Evolutionary conservation across 92 coral and sea anemone species (phyloP).

Genomic region (Epizoanthus stellaris): DNA sequence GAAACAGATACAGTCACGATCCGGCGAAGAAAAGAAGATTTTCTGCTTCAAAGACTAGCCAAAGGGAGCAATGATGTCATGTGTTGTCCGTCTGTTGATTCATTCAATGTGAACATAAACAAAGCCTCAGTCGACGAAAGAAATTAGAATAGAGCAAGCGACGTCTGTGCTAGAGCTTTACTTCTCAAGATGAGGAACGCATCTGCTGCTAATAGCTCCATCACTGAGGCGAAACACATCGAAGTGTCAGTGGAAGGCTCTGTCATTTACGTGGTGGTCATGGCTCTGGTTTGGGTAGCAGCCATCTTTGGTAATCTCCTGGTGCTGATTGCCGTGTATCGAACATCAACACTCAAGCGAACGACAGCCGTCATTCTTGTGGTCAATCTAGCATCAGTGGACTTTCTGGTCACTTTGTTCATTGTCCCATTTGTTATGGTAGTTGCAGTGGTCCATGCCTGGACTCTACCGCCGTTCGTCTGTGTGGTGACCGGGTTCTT

Average conservation of each 20-base stretch:
- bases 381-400: conserved; percentile 87
- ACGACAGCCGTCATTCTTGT: conserved; percentile 86
- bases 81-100: background rate
- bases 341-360: conserved; percentile 71
- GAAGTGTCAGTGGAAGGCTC: conserved; percentile 10
- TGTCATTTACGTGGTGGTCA: conserved; percentile 53
- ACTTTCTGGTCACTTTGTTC: conserved; percentile 75
- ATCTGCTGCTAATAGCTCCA: background rate
- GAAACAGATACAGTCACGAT: too few relatives aligned
- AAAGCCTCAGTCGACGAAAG: background rate
- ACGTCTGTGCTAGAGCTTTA: background rate
- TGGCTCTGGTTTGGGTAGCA: conserved; percentile 67
- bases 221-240: background rate
- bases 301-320: conserved; percentile 82
- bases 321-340: conserved; percentile 79
- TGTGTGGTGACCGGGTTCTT: conserved; percentile 86
- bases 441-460: conserved; percentile 71
- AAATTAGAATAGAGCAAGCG: background rate
- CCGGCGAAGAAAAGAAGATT: too few relatives aligned
- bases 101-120: background rate
- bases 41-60: background rate
- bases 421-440: conserved; percentile 90
- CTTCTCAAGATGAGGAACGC: background rate
- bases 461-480: conserved; percentile 69
- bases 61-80: background rate